These are phyloP conservation scores for Myiotriccus ornatus DNA, from an alignment of 2,797 vertebrate genomes.

Conservation along the genomic window DNA sequence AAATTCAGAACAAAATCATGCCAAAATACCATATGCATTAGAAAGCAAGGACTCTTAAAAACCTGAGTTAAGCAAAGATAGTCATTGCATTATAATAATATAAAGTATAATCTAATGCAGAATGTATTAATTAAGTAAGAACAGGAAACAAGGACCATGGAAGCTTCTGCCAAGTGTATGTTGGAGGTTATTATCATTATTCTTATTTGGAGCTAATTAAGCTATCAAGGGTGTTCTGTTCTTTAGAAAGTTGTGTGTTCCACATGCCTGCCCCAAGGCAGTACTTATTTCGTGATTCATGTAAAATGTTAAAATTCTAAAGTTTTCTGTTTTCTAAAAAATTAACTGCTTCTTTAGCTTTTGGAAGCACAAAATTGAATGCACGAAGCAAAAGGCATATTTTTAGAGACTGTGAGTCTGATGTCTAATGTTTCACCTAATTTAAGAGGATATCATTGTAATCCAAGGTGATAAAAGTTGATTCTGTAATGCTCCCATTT, in stretches of 20 bases:
- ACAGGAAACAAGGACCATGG: background rate
- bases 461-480: background rate
- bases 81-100: background rate
- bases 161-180: background rate
- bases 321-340: slow-evolving; percentile 34
- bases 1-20: background rate
- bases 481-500: slow-evolving; percentile 1
- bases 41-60: background rate
- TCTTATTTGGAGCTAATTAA: slow-evolving; percentile 18
- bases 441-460: background rate
- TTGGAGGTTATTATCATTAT: background rate
- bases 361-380: slow-evolving; percentile 38
- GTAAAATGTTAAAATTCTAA: slow-evolving; percentile 31
- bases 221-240: background rate
- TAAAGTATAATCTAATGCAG: background rate
- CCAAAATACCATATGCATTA: background rate
- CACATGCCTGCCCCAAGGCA: background rate
- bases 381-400: slow-evolving; percentile 24
- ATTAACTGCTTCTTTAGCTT: slow-evolving; percentile 34
- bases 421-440: background rate
- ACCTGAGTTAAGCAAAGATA: background rate
- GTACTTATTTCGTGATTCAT: slow-evolving; percentile 19
- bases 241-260: slow-evolving; percentile 30
- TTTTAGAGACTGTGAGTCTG: slow-evolving; percentile 13
- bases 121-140: background rate